Evolutionary conservation across 2,113 vertebrate genomes (phyloP).

Genomic region (Oncorhynchus nerka): DNA sequence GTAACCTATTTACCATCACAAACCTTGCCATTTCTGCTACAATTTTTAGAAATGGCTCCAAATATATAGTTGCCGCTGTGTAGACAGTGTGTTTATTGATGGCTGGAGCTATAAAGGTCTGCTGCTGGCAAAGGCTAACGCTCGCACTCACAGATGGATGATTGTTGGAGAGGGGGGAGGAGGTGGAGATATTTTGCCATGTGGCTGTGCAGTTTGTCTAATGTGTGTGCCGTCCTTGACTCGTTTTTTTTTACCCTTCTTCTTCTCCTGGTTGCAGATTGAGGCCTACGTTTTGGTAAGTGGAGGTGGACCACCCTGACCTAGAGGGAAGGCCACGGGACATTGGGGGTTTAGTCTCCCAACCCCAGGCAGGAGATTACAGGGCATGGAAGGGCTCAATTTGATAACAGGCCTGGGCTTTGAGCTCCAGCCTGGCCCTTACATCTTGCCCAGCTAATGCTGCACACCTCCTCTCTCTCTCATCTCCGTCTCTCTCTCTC

Average conservation of each 20-base stretch:
- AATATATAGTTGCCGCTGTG: constrained; percentile 47
- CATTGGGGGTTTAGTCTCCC: constrained; percentile 48
- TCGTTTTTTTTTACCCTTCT: constrained; percentile 15
- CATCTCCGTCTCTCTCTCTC: too few species aligned
- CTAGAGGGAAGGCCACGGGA: constrained; percentile 32
- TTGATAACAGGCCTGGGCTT: constrained; percentile 66
- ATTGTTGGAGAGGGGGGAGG: constrained; percentile 41
- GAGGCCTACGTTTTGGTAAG: constrained; percentile 91
- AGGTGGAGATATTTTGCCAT: constrained; percentile 9
- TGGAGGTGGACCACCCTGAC: constrained; percentile 70
- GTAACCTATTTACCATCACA: constrained; percentile 47
- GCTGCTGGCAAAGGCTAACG: constrained; percentile 37
- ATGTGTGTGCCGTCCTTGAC: constrained; percentile 6
- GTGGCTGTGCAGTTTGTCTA: constrained; percentile 14
- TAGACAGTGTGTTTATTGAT: constrained; percentile 65
- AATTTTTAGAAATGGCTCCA: constrained; percentile 57
- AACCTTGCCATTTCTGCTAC: constrained; percentile 49
- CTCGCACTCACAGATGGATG: constrained; percentile 49
- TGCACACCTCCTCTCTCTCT: constrained; percentile 20
- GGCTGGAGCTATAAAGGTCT: constrained; percentile 49
- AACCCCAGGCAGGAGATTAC: constrained; percentile 62
- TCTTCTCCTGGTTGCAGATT: constrained; percentile 68
- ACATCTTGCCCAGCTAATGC: constrained; percentile 46
- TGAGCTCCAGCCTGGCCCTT: constrained; percentile 27
- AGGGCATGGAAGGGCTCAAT: constrained; percentile 61